These are phyloP conservation scores for Drosophila tsacasi DNA, from an alignment of 1,140 invertebrate genomes.

Conservation along the genomic window DNA sequence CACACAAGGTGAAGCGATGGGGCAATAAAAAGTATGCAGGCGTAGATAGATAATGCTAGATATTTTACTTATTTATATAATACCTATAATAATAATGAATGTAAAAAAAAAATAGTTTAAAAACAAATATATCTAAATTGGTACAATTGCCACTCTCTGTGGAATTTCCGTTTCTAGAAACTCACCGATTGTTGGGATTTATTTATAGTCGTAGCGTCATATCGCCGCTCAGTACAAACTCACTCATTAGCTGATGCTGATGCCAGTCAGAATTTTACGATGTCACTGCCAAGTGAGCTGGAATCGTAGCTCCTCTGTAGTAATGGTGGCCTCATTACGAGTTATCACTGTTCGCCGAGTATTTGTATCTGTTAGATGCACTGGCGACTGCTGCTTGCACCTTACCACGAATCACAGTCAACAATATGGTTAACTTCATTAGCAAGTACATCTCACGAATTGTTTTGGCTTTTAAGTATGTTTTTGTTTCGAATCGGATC, in stretches of 20 bases:
- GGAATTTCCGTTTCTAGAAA: conserved; percentile 4
- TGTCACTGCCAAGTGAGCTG: conserved; percentile 35
- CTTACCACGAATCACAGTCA: conserved; percentile 65
- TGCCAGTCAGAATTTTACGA: conserved; percentile 38
- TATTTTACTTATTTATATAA: neutral
- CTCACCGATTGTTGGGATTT: neutral
- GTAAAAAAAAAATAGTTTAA: neutral
- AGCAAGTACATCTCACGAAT: conserved; percentile 62
- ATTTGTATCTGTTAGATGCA: conserved; percentile 57
- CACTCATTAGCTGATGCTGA: conserved; percentile 61
- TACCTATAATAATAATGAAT: too few relatives aligned
- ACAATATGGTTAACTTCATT: conserved; percentile 71
- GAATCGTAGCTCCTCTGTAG: conserved; percentile 2
- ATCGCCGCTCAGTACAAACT: conserved; percentile 36
- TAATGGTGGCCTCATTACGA: conserved; percentile 63
- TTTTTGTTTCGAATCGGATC: conserved; percentile 13
- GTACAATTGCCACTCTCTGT: neutral
- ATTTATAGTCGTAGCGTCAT: conserved; percentile 35
- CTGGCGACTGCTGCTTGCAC: conserved; percentile 49
- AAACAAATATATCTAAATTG: neutral
- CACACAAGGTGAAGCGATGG: neutral
- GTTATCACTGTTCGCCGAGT: conserved; percentile 49
- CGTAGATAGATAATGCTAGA: neutral
- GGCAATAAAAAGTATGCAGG: neutral
- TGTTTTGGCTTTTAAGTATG: conserved; percentile 18